A percentile compares a stretch with the other conserved stretches of the same genome.
phyloP scores from a whole-genome alignment of 1,140 invertebrate genomes.

The Drosophila auraria region DNA sequence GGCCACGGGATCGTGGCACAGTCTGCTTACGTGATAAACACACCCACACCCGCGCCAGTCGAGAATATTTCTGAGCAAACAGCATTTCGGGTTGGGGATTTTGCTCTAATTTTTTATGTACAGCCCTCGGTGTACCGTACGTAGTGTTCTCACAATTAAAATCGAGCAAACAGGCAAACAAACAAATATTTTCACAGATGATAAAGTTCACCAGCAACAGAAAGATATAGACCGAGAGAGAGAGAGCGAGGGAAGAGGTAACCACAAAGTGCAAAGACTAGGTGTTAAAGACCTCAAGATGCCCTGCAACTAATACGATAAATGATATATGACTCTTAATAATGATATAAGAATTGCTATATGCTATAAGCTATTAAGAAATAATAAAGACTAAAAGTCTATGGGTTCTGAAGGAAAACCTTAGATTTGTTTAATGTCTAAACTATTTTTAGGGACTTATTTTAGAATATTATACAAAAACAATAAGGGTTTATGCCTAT shows the following conservation, averaged over 20 bases:
- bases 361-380: background rate
- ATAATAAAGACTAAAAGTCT: too few relatives aligned
- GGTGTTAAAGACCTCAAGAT: slow-evolving; percentile 75
- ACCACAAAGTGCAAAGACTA: slow-evolving; percentile 44
- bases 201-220: slow-evolving; percentile 69
- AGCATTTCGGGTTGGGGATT: slow-evolving; percentile 66
- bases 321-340: slow-evolving; percentile 11
- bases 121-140: slow-evolving; percentile 24
- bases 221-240: background rate
- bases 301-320: slow-evolving; percentile 59
- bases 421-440: background rate
- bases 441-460: background rate
- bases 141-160: slow-evolving; percentile 72
- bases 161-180: slow-evolving; percentile 77
- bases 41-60: slow-evolving; percentile 30
- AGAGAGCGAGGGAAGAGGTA: slow-evolving; percentile 8
- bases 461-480: background rate
- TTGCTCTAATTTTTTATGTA: slow-evolving; percentile 76
- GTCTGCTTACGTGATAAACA: slow-evolving; percentile 73
- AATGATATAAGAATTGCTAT: background rate
- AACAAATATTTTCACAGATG: slow-evolving; percentile 83
- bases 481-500: too few relatives aligned
- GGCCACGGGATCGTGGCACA: slow-evolving; percentile 78
- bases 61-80: slow-evolving; percentile 53
- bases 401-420: background rate